Percentiles rank a stretch among this genome's conserved stretches.
Evolutionary conservation across 2,888 invertebrate genomes (phyloP).

Genomic region (Strigamia crassipes): DNA sequence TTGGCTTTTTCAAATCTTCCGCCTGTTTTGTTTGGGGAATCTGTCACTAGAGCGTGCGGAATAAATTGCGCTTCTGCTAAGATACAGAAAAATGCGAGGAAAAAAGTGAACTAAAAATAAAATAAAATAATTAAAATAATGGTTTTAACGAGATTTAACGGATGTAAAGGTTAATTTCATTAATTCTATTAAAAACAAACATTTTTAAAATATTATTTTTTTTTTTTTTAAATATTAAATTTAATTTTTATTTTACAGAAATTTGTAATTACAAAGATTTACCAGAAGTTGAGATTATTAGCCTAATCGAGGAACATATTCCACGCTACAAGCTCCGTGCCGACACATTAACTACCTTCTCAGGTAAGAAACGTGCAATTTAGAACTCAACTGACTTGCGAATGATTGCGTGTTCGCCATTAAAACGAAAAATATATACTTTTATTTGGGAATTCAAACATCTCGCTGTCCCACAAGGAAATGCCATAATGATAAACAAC

Average conservation of each 20-base stretch:
- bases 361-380: conserved; percentile 66
- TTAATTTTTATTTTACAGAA: conserved; percentile 68
- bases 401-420: too few species aligned
- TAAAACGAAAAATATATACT: too few species aligned
- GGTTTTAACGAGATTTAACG: background rate
- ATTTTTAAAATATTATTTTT: background rate
- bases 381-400: background rate
- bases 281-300: conserved; percentile 95
- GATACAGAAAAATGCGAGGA: background rate
- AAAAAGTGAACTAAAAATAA: too few species aligned
- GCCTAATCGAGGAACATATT: conserved; percentile 91
- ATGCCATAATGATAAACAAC: background rate
- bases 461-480: background rate
- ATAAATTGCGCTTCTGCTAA: background rate
- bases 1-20: too few species aligned
- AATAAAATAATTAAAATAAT: too few species aligned
- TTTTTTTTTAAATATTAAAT: too few species aligned
- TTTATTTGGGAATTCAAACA: background rate
- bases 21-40: background rate
- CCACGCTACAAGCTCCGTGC: conserved; percentile 92
- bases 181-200: background rate
- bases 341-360: conserved; percentile 89
- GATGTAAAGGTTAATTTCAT: background rate
- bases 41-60: background rate
- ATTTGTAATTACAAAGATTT: conserved; percentile 89